Percentiles rank a stretch among this genome's conserved stretches.
These are phyloP conservation scores for Ectemnius lituratus DNA, from an alignment of 2,888 invertebrate species.

Conservation along the genomic window DNA sequence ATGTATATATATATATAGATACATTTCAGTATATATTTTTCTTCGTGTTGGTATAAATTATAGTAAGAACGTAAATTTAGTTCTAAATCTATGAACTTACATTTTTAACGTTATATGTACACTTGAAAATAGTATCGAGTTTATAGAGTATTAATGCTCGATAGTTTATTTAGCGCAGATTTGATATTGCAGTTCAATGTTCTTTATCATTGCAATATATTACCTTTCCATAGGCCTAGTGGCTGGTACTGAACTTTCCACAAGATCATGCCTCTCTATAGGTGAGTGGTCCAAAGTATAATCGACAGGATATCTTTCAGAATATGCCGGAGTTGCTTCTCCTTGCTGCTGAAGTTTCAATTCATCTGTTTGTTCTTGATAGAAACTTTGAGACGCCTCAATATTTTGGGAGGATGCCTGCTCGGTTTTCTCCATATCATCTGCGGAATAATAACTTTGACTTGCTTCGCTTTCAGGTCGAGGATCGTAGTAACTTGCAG, in stretches of 20 bases:
- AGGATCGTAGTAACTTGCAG: conserved; percentile 71
- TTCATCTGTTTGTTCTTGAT: conserved; percentile 67
- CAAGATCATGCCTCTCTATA: conserved; percentile 75
- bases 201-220: conserved; percentile 57
- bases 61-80: conserved; percentile 68
- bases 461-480: conserved; percentile 72
- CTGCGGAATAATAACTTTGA: conserved; percentile 72
- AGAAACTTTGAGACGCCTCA: conserved; percentile 74
- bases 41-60: conserved; percentile 71
- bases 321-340: conserved; percentile 73
- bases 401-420: conserved; percentile 69
- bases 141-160: conserved; percentile 26
- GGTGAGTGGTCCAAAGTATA: conserved; percentile 72
- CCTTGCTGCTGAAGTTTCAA: conserved; percentile 67
- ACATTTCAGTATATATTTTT: conserved; percentile 50
- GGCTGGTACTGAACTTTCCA: conserved; percentile 74
- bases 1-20: conserved; percentile 29
- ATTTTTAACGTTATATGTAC: conserved; percentile 69
- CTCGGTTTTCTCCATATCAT: conserved; percentile 65
- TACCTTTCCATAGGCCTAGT: conserved; percentile 74
- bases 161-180: conserved; percentile 48
- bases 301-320: conserved; percentile 72
- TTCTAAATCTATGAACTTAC: conserved; percentile 66
- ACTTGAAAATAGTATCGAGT: conserved; percentile 65
- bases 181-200: conserved; percentile 27